Conservation (phyloP, 2,113 vertebrate species). For the Strix aluco region DNA sequence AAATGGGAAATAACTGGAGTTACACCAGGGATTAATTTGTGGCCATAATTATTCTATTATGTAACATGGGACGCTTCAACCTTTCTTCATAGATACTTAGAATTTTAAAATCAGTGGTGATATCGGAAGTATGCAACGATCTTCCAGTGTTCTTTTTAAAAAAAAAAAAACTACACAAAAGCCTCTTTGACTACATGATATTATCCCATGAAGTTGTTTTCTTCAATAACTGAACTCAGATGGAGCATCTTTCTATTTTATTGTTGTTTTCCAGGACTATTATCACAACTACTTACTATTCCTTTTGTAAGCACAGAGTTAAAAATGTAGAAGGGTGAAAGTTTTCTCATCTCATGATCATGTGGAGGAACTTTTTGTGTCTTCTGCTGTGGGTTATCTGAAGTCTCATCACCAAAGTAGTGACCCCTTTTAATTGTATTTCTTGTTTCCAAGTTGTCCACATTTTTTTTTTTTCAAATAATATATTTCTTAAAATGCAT, state of each 20-base stretch:
- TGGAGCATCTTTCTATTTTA: not conserved
- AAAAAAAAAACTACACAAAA: not conserved
- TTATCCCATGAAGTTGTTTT: not conserved
- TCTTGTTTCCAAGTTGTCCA: conserved; percentile 30
- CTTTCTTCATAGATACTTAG: not conserved
- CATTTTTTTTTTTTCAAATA: not conserved
- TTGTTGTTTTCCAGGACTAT: not conserved
- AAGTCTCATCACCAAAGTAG: not conserved
- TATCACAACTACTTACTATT: not conserved
- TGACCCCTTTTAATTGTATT: not conserved
- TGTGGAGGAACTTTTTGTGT: not conserved
- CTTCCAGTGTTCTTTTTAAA: not conserved
- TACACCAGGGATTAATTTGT: not conserved
- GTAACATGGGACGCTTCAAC: not conserved
- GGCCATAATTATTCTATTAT: not conserved
- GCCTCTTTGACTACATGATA: not conserved
- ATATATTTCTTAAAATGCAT: not conserved
- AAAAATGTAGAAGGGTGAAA: not conserved
- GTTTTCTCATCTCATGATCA: not conserved
- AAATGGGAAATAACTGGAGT: not conserved
- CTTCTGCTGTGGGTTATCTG: not conserved
- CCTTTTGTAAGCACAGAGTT: not conserved
- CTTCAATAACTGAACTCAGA: not conserved
- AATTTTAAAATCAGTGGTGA: not conserved
- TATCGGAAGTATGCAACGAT: not conserved